These are phyloP conservation scores for Petrocephalus schoutedeni DNA, from an alignment of 2,797 vertebrate species.

Conservation along the genomic window DNA sequence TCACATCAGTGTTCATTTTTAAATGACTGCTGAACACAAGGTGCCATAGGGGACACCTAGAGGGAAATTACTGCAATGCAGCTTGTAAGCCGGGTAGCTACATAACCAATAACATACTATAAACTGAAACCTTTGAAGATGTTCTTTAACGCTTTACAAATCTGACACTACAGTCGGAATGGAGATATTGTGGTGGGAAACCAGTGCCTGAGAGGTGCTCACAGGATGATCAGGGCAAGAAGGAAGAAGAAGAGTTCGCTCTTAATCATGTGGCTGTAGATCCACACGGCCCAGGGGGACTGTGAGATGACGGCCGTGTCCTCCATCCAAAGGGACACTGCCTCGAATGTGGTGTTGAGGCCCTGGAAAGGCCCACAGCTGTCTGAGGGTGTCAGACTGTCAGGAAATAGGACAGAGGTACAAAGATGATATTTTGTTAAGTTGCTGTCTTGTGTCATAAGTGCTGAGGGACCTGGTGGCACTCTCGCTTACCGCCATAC, in stretches of 20 bases:
- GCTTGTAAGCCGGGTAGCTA: background rate
- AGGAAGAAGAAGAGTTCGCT: constrained; percentile 85
- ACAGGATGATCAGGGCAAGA: constrained; percentile 72
- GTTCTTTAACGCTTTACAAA: background rate
- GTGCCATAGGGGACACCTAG: background rate
- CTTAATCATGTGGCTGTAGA: constrained; percentile 75
- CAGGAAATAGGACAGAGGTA: constrained; percentile 18
- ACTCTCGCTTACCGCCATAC: constrained; percentile 76
- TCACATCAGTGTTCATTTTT: background rate
- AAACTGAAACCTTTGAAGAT: background rate
- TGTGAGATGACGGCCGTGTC: background rate
- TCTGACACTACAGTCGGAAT: background rate
- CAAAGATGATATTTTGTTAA: background rate
- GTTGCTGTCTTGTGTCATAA: background rate
- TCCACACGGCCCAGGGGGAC: constrained; percentile 74
- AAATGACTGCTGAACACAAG: background rate
- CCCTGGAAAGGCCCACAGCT: constrained; percentile 82
- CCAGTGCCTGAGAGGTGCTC: constrained; percentile 47
- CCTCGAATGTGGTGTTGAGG: constrained; percentile 65
- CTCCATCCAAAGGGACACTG: constrained; percentile 68
- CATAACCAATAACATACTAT: background rate
- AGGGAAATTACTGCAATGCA: background rate
- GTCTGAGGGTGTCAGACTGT: constrained; percentile 74
- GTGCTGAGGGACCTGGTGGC: background rate
- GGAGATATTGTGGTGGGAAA: background rate